phyloP scores from a whole-genome alignment of 2,113 vertebrate genomes.

The Phyllopteryx taeniolatus region DNA sequence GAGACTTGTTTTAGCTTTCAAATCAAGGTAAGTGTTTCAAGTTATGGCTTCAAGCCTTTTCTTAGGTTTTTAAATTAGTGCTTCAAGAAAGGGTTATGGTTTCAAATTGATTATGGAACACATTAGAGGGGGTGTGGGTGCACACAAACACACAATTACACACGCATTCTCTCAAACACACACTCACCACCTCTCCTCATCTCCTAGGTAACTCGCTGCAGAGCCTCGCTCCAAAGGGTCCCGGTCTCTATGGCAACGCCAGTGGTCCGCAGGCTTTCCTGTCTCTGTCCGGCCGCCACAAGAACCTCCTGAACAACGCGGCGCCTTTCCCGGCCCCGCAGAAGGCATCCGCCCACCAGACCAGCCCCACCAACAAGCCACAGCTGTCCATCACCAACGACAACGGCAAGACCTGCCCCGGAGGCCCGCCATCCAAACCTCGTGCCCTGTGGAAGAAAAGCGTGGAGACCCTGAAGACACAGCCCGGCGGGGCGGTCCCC shows the following conservation, averaged over 20 bases:
- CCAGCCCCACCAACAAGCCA: slow-evolving; percentile 89
- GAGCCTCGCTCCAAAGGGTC: slow-evolving; percentile 67
- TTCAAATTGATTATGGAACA: background rate
- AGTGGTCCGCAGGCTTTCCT: slow-evolving; percentile 82
- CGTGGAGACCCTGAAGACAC: slow-evolving; percentile 88
- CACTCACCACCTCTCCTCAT: slow-evolving; percentile 46
- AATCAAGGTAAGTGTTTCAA: background rate
- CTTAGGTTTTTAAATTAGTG: background rate
- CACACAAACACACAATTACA: too few species aligned
- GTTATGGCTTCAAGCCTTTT: background rate
- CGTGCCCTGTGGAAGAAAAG: slow-evolving; percentile 94
- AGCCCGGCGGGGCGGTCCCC: slow-evolving; percentile 64
- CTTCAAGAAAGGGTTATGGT: background rate
- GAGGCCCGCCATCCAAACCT: slow-evolving; percentile 75
- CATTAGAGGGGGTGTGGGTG: background rate
- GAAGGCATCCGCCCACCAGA: slow-evolving; percentile 57
- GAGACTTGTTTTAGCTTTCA: too few species aligned
- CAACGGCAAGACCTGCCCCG: slow-evolving; percentile 72
- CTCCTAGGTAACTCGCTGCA: slow-evolving; percentile 74
- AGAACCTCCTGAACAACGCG: slow-evolving; percentile 93
- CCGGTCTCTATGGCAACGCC: slow-evolving; percentile 85
- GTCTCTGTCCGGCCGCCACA: slow-evolving; percentile 78
- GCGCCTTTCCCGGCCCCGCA: slow-evolving; percentile 81
- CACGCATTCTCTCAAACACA: slow-evolving; percentile 2
- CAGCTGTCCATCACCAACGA: slow-evolving; percentile 86